Percentiles rank a stretch among this genome's conserved stretches.
Evolutionary conservation across 2,888 invertebrate genomes (phyloP).

Genomic region (Lottia gigantea): DNA sequence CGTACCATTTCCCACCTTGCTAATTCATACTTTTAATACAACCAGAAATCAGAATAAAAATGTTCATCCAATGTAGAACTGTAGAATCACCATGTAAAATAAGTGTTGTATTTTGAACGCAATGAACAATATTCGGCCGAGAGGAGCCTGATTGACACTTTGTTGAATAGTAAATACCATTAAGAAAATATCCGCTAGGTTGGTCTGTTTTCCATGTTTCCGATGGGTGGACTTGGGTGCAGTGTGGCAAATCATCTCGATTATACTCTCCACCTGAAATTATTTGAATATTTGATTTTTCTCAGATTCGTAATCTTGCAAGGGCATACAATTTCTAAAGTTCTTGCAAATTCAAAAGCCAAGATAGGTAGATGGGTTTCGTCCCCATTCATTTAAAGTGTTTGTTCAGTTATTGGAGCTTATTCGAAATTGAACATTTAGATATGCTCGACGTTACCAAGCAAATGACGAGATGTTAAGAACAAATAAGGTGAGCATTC

Average conservation of each 20-base stretch:
- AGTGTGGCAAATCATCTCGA: neutral
- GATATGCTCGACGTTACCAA: too few species aligned
- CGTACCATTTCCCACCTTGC: neutral
- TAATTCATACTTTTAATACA: neutral
- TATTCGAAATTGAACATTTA: too few species aligned
- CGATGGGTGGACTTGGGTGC: neutral
- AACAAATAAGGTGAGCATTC: too few species aligned
- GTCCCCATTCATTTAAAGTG: too few species aligned
- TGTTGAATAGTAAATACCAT: neutral
- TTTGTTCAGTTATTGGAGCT: too few species aligned
- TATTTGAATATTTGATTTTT: neutral
- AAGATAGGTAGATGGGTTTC: too few species aligned
- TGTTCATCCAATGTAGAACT: neutral
- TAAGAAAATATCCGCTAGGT: neutral
- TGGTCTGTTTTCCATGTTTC: neutral
- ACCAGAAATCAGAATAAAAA: neutral
- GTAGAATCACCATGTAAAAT: neutral
- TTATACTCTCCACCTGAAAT: neutral
- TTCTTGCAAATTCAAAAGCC: too few species aligned
- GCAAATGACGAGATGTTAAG: too few species aligned
- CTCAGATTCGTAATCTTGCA: too few species aligned
- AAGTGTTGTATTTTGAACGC: neutral
- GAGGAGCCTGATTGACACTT: neutral
- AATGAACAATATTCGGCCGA: neutral
- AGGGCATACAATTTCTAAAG: too few species aligned